Conservation (phyloP, 1,140 invertebrate genomes). For the Drosophila bifasciata region DNA sequence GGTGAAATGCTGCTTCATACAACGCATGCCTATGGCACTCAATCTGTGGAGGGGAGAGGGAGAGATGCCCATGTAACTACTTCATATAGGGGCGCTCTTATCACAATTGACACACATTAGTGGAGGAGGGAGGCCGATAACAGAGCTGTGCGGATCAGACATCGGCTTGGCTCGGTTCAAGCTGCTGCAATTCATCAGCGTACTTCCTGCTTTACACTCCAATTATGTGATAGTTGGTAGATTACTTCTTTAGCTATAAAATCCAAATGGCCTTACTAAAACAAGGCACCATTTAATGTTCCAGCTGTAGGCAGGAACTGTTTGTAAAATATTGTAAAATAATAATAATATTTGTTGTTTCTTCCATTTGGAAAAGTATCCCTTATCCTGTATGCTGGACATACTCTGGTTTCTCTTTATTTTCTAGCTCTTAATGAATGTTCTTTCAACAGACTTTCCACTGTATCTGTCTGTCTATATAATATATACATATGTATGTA, state of each 20-base stretch:
- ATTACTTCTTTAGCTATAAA: no score
- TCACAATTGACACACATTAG: conserved; percentile 75
- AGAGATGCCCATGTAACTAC: neutral
- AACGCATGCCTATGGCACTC: conserved; percentile 16
- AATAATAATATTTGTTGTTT: no score
- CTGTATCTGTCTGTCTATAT: conserved; percentile 9
- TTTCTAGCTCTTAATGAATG: neutral
- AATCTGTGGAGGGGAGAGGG: neutral
- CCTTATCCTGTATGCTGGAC: no score
- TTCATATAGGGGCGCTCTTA: conserved; percentile 41
- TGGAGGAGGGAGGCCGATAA: conserved; percentile 7
- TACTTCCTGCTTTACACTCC: conserved; percentile 31
- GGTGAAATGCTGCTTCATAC: neutral
- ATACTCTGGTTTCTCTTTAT: no score
- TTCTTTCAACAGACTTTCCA: neutral
- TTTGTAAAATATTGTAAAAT: no score
- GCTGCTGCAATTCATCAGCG: conserved; percentile 26
- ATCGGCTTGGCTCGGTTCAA: neutral
- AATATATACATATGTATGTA: conserved; percentile 7
- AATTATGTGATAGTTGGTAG: no score
- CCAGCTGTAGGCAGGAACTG: neutral
- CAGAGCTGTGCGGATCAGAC: conserved; percentile 10
- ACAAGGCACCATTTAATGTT: no score
- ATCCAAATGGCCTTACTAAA: no score
- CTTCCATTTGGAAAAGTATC: no score